Evolutionary conservation across 2,797 vertebrate species (phyloP).

Genomic region (Benthosema pterotum): DNA sequence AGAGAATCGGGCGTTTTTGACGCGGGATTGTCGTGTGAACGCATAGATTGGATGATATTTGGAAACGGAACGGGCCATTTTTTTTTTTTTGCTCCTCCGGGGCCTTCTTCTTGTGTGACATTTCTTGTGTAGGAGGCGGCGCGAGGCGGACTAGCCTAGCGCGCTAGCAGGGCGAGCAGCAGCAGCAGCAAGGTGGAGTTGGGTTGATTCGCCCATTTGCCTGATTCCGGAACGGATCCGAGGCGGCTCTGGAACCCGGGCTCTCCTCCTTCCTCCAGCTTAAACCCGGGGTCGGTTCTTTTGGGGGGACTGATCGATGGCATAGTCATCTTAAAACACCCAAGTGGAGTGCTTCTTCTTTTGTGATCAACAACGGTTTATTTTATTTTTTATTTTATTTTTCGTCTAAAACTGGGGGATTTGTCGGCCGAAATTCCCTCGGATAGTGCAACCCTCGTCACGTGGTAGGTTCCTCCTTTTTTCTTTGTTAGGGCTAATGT

Average conservation of each 20-base stretch:
- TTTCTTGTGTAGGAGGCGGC: slow-evolving; percentile 63
- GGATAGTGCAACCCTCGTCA: slow-evolving; percentile 92
- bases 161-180: slow-evolving; percentile 59
- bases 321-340: slow-evolving; percentile 53
- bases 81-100: too few species aligned
- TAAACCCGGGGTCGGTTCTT: slow-evolving; percentile 32
- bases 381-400: too few species aligned
- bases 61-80: slow-evolving; percentile 52
- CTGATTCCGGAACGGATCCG: slow-evolving; percentile 78
- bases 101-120: slow-evolving; percentile 64
- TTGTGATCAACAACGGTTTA: slow-evolving; percentile 46
- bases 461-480: slow-evolving; percentile 95
- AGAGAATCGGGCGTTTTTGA: slow-evolving; percentile 52
- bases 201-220: slow-evolving; percentile 79
- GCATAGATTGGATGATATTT: slow-evolving; percentile 38
- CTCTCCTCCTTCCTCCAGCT: slow-evolving; percentile 40
- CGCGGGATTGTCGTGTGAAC: slow-evolving; percentile 36
- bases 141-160: slow-evolving; percentile 61
- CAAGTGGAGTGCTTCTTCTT: slow-evolving; percentile 32
- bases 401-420: slow-evolving; percentile 86
- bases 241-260: slow-evolving; percentile 57
- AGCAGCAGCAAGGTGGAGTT: slow-evolving; percentile 70
- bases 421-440: slow-evolving; percentile 89
- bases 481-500: slow-evolving; percentile 86
- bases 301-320: slow-evolving; percentile 59